Percentiles rank a stretch among this genome's conserved stretches.
These are phyloP conservation scores for Morone chrysops DNA, from an alignment of 2,113 vertebrate species.

Conservation along the genomic window DNA sequence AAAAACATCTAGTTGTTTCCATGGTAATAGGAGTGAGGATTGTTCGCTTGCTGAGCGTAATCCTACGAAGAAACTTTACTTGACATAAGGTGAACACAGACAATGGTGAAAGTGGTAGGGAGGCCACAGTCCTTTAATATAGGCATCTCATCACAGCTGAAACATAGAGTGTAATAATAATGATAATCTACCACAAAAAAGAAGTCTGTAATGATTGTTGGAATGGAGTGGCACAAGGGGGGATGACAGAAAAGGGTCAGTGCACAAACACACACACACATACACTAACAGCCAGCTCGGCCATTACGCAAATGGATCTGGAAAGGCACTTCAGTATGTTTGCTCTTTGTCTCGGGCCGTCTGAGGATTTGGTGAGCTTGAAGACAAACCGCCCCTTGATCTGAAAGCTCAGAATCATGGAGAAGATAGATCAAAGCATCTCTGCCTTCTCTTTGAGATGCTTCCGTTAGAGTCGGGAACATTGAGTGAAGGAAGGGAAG, in stretches of 20 bases:
- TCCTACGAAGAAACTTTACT: slow-evolving; percentile 64
- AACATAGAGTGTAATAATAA: slow-evolving; percentile 25
- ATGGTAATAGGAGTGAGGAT: slow-evolving; percentile 75
- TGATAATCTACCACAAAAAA: neutral
- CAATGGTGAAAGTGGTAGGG: slow-evolving; percentile 7
- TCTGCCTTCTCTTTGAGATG: slow-evolving; percentile 51
- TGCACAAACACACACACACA: slow-evolving; percentile 17
- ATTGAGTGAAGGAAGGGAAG: slow-evolving; percentile 57
- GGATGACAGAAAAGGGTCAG: slow-evolving; percentile 24
- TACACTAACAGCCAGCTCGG: slow-evolving; percentile 33
- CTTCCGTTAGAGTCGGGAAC: slow-evolving; percentile 60
- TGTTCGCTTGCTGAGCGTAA: slow-evolving; percentile 49
- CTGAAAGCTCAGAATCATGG: slow-evolving; percentile 75
- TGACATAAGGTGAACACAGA: slow-evolving; percentile 57
- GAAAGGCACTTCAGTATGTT: slow-evolving; percentile 72
- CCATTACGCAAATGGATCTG: slow-evolving; percentile 77
- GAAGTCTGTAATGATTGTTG: slow-evolving; percentile 9
- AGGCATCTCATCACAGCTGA: slow-evolving; percentile 25
- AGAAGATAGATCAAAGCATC: slow-evolving; percentile 77
- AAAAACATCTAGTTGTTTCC: slow-evolving; percentile 76
- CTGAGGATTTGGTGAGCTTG: slow-evolving; percentile 73
- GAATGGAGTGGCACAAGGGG: slow-evolving; percentile 17
- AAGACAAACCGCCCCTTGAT: slow-evolving; percentile 81
- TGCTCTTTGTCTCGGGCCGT: slow-evolving; percentile 71
- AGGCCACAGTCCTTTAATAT: slow-evolving; percentile 18